Evolutionary conservation across 2,113 vertebrate species (phyloP).

Genomic region (Motacilla alba): DNA sequence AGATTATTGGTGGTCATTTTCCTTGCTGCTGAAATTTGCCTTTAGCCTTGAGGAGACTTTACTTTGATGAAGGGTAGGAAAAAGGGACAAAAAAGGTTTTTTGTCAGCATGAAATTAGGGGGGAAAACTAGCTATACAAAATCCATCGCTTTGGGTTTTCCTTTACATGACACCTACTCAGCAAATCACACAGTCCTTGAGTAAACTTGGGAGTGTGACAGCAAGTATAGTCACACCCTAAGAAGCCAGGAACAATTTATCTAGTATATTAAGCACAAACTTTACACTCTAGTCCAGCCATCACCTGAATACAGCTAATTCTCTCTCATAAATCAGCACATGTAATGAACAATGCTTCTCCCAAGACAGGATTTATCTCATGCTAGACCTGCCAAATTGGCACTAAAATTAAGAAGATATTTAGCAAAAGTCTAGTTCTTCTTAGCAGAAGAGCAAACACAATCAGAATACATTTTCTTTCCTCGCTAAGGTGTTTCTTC

Average conservation of each 20-base stretch:
- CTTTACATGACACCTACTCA: slow-evolving; percentile 1
- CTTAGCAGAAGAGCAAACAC: background rate
- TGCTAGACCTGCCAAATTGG: background rate
- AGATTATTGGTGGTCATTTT: background rate
- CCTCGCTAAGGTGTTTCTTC: background rate
- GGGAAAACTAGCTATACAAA: background rate
- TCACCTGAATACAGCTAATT: background rate
- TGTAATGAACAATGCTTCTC: background rate
- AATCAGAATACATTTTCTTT: background rate
- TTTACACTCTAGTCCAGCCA: background rate
- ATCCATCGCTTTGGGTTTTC: background rate
- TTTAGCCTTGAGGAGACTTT: background rate
- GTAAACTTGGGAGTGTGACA: slow-evolving; percentile 11
- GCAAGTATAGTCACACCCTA: slow-evolving; percentile 6
- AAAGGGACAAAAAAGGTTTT: background rate
- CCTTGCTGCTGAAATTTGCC: background rate
- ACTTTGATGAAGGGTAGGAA: background rate
- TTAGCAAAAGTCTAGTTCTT: background rate
- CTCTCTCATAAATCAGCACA: background rate
- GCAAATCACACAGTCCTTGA: slow-evolving; percentile 2
- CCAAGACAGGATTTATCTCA: background rate
- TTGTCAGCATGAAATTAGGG: background rate
- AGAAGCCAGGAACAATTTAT: slow-evolving; percentile 29
- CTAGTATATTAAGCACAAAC: slow-evolving; percentile 4
- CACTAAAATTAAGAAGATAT: background rate